Base-by-base conservation (phyloP, 2,888 invertebrate species). In the Gortyna flavago region DNA sequence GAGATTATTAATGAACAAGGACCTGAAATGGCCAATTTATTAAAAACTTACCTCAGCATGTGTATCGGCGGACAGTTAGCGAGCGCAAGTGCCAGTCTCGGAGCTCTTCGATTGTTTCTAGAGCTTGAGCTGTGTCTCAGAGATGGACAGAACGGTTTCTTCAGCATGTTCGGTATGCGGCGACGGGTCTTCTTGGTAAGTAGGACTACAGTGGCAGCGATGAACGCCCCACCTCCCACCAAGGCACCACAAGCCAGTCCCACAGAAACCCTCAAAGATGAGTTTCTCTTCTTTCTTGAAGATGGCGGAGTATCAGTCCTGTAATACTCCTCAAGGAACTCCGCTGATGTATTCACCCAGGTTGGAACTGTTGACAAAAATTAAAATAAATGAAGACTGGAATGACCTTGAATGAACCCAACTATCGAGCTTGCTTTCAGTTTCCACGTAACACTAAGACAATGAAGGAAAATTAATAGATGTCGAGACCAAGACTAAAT, bases 301-400 rank as follows among this genome's bases (percentile, higher is more conserved):
- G 94, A 94, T 7, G 96, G 95, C 0, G 95, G 94, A 41, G 90
- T 91, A 64, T 96, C 96, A 0, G 97, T 96, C 70, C 95, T 93
- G 88, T 97, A 97, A 92, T 97, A 98, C 86, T 97, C 97, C 81
- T 97, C 97, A 29, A 97, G 93, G 87, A 97, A 97, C 70, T 96
- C 96, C 54, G 96, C 96, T 0, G 98, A 97, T 8, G 97, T 93
- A 92, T 98, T 98, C 67, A 97, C 96, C 3, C 96, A 95, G 0
- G 97, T 95, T 44, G 96, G 93, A 54, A 94, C 97, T 97, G 96
- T 88, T 72, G 83, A 85, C 84, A 90, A 90, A 86, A 57, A 75
- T 25, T 66, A 4, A 66, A 73, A 57, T 66, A 48, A 77, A 81
- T 66, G 68, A 78, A 38, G 76, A 72, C 44, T 69, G 77, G 77